These are phyloP conservation scores for Lutjanus argentimaculatus DNA, from an alignment of 2,797 vertebrate species.

Conservation along the genomic window DNA sequence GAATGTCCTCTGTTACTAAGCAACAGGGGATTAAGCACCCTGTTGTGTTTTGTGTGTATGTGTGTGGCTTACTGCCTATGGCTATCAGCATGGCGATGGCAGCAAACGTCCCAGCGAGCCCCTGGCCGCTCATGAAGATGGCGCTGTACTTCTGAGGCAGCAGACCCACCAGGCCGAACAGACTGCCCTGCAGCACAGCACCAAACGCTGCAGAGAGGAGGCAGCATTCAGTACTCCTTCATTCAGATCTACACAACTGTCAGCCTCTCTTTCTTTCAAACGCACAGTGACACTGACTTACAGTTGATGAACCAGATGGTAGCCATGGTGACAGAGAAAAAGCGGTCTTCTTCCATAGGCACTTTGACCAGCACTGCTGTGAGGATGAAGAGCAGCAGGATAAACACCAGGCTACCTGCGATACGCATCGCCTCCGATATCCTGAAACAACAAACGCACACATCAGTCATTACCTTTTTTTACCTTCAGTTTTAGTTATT, in stretches of 20 bases:
- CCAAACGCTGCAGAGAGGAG: conserved; percentile 86
- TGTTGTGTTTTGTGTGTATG: neutral
- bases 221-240: neutral
- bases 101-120: conserved; percentile 92
- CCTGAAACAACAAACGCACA: conserved; percentile 72
- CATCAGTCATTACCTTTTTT: neutral
- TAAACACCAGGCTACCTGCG: conserved; percentile 88
- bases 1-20: conserved; percentile 52
- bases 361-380: conserved; percentile 89
- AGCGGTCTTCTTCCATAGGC: conserved; percentile 77
- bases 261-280: fast-evolving
- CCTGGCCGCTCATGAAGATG: conserved; percentile 93
- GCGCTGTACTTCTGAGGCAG: conserved; percentile 91
- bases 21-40: conserved; percentile 31
- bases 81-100: conserved; percentile 91
- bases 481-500: no score
- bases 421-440: conserved; percentile 88
- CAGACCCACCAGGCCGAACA: conserved; percentile 91
- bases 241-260: neutral
- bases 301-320: conserved; percentile 94
- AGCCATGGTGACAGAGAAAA: conserved; percentile 92
- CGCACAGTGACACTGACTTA: conserved; percentile 66
- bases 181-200: conserved; percentile 91
- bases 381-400: conserved; percentile 89
- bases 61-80: conserved; percentile 88